Conservation (phyloP, 2,113 vertebrate genomes). For the Meriones unguiculatus region DNA sequence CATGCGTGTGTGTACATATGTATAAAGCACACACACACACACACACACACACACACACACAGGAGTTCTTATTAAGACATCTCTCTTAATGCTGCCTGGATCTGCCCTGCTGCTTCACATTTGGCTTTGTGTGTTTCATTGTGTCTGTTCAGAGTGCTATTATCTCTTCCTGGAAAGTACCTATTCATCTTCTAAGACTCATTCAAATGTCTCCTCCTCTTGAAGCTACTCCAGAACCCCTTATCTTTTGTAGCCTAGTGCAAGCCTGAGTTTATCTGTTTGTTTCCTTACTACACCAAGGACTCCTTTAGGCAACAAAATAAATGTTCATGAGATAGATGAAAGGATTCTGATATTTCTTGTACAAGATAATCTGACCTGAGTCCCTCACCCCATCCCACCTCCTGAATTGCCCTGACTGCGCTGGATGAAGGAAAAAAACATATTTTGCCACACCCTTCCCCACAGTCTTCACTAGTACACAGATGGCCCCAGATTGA, state of each 20-base stretch:
- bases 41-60: background rate
- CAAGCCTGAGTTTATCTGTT: slow-evolving; percentile 20
- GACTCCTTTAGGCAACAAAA: slow-evolving; percentile 49
- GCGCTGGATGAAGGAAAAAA: background rate
- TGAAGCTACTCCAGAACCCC: slow-evolving; percentile 41
- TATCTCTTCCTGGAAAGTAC: slow-evolving; percentile 47
- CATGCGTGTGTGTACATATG: too few species aligned
- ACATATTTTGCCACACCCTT: background rate
- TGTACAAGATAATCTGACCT: background rate
- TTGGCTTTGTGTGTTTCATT: background rate
- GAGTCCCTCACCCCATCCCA: background rate
- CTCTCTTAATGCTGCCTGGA: background rate
- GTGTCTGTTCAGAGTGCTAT: slow-evolving; percentile 29
- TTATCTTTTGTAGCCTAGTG: background rate
- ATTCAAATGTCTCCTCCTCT: slow-evolving; percentile 41
- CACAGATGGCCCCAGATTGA: background rate
- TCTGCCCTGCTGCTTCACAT: background rate
- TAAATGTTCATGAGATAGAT: background rate
- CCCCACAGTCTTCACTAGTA: background rate
- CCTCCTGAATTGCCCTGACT: background rate
- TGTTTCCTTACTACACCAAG: background rate
- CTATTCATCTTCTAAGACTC: slow-evolving; percentile 47
- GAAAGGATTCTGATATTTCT: slow-evolving; percentile 12
- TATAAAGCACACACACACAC: background rate
- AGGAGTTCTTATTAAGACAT: background rate